phyloP scores from a whole-genome alignment of 2,797 vertebrate species.

The Chanos chanos region DNA sequence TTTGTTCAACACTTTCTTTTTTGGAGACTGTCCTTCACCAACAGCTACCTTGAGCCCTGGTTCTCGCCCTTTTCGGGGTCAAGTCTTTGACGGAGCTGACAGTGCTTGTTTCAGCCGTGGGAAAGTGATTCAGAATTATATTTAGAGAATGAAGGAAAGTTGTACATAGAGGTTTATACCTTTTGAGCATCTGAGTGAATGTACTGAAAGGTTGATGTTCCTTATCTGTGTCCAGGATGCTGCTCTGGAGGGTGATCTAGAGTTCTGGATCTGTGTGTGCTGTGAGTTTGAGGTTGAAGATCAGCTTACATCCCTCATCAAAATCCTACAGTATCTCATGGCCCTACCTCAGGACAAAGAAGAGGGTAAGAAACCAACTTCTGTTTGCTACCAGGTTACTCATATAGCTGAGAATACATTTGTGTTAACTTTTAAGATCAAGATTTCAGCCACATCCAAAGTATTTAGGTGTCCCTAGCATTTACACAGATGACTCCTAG shows the following conservation, averaged over 20 bases:
- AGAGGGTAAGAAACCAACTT: slow-evolving; percentile 62
- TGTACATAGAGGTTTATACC: too few species aligned
- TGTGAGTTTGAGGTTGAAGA: slow-evolving; percentile 78
- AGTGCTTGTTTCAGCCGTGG: too few species aligned
- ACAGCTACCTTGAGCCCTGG: not conserved
- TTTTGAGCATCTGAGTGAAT: too few species aligned
- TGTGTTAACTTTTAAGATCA: not conserved
- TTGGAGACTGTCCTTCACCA: not conserved
- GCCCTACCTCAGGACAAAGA: slow-evolving; percentile 86
- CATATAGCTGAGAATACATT: not conserved
- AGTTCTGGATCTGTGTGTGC: slow-evolving; percentile 89
- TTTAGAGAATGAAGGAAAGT: not conserved
- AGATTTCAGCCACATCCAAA: not conserved
- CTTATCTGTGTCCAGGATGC: slow-evolving; percentile 64
- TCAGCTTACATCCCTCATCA: slow-evolving; percentile 80
- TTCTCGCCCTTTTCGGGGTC: too few species aligned
- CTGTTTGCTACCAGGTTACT: not conserved
- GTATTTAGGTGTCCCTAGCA: not conserved
- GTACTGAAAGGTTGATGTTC: too few species aligned
- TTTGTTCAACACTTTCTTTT: not conserved
- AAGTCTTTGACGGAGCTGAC: too few species aligned
- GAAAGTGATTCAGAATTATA: too few species aligned
- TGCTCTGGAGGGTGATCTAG: slow-evolving; percentile 79
- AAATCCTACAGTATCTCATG: slow-evolving; percentile 81
- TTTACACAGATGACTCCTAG: too few species aligned